Percentiles rank a stretch among this genome's conserved stretches.
phyloP scores from a whole-genome alignment of 2,113 vertebrate genomes.

The Mesembrinibis cayennensis region DNA sequence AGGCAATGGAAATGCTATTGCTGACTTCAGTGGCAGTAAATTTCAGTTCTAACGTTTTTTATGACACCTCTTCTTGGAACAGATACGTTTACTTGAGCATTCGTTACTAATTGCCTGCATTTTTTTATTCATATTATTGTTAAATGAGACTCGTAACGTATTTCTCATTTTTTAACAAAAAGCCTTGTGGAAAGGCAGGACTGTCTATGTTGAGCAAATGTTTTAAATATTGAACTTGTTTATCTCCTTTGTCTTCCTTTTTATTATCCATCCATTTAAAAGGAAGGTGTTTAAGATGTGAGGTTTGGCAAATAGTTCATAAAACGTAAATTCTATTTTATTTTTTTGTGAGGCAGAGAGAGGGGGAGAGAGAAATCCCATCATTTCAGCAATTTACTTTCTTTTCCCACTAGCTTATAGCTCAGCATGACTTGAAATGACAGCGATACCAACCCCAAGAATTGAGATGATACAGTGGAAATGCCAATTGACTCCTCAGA shows the following conservation, averaged over 20 bases:
- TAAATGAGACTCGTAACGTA: background rate
- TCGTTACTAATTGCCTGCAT: background rate
- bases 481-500: background rate
- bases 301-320: background rate
- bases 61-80: constrained; percentile 14
- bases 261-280: background rate
- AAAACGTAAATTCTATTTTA: background rate
- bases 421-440: background rate
- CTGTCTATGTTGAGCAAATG: background rate
- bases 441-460: background rate
- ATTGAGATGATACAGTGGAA: background rate
- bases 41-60: background rate
- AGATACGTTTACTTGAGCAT: background rate
- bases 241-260: background rate
- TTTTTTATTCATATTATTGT: background rate
- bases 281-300: background rate
- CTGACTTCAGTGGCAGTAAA: constrained; percentile 13
- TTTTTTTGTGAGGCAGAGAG: background rate
- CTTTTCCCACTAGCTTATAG: background rate
- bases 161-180: background rate
- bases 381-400: background rate
- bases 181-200: background rate
- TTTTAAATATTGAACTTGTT: background rate
- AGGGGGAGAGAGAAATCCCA: background rate
- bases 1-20: constrained; percentile 6